phyloP scores from a whole-genome alignment of 2,113 vertebrate genomes.

The Okapia johnstoni region DNA sequence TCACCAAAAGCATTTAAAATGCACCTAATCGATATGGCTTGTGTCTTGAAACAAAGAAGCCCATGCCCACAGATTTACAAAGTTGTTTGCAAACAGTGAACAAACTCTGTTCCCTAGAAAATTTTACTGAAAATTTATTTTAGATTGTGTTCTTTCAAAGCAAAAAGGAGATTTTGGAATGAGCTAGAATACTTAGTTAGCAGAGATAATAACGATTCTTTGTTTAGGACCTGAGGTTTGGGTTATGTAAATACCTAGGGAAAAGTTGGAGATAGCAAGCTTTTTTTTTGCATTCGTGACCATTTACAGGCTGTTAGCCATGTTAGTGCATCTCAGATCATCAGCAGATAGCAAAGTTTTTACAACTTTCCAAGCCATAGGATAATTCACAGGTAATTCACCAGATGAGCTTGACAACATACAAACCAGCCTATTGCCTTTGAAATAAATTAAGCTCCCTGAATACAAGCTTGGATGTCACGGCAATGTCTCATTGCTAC shows the following conservation, averaged over 20 bases:
- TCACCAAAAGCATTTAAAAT: conserved; percentile 27
- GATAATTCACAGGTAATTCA: not conserved
- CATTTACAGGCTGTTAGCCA: not conserved
- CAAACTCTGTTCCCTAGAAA: not conserved
- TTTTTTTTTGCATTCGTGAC: not conserved
- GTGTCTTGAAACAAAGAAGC: conserved; percentile 1
- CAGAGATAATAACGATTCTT: not conserved
- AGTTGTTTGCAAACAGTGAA: conserved; percentile 26
- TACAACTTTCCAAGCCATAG: not conserved
- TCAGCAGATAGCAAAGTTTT: not conserved
- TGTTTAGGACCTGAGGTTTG: not conserved
- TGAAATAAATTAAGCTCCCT: not conserved
- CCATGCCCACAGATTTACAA: not conserved
- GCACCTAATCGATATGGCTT: not conserved
- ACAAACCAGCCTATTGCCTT: not conserved
- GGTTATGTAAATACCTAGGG: not conserved
- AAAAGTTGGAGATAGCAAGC: not conserved
- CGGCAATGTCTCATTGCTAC: not conserved
- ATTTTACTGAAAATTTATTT: not conserved
- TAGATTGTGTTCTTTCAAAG: conserved; percentile 8
- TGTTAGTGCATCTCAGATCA: not conserved
- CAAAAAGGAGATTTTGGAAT: not conserved
- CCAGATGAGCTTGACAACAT: not conserved
- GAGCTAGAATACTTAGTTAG: not conserved
- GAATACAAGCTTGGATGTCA: not conserved